phyloP scores from a whole-genome alignment of 2,888 invertebrate genomes.

The Lepeophtheirus nordmannii region DNA sequence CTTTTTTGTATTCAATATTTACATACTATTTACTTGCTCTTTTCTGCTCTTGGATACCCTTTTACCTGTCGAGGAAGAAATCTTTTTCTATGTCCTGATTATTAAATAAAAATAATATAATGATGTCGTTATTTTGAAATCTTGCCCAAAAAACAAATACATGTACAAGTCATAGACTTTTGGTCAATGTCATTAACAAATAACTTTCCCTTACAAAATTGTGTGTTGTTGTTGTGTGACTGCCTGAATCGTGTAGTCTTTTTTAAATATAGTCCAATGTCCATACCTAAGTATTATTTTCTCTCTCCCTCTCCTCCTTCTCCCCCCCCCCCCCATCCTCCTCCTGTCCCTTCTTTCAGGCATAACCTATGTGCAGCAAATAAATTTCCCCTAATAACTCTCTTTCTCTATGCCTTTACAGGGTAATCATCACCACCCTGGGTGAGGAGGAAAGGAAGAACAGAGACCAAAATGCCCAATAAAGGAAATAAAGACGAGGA shows the following conservation, averaged over 20 bases:
- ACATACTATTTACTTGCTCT: too few species aligned
- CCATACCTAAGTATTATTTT: background rate
- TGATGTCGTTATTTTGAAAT: background rate
- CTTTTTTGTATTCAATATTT: too few species aligned
- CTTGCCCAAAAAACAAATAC: slow-evolving; percentile 4
- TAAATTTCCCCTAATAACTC: background rate
- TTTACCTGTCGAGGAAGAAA: background rate
- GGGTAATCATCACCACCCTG: background rate
- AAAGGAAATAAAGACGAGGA: background rate
- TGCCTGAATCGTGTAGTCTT: background rate
- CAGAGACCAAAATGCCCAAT: background rate
- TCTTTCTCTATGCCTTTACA: background rate
- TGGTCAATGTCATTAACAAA: slow-evolving; percentile 6
- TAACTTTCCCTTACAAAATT: background rate
- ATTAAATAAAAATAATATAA: background rate
- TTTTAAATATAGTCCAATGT: slow-evolving; percentile 7
- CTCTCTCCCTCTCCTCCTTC: background rate
- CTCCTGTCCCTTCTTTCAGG: too few species aligned
- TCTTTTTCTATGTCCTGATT: background rate
- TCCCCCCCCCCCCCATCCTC: background rate
- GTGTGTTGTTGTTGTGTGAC: background rate
- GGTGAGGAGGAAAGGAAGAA: background rate
- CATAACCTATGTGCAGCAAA: background rate
- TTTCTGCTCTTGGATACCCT: too few species aligned
- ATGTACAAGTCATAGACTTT: background rate